A percentile compares a stretch with the other conserved stretches of the same genome.
These are phyloP conservation scores for Atrichornis clamosus DNA, from an alignment of 2,113 vertebrate species.

Conservation along the genomic window DNA sequence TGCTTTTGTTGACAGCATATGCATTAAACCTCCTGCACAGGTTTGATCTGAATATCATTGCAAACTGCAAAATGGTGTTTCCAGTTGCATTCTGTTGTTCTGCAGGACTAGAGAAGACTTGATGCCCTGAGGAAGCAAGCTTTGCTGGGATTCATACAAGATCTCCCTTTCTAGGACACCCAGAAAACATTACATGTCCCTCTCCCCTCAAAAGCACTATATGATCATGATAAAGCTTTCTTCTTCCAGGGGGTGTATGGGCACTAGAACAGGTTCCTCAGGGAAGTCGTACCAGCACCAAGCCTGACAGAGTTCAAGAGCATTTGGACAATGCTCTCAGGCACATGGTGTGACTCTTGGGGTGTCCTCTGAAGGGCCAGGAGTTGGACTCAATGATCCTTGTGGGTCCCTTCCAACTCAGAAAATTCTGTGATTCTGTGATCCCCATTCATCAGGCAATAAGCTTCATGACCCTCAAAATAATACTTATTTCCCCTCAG, in stretches of 20 bases:
- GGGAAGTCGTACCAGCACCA: not conserved
- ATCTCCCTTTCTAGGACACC: not conserved
- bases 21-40: not conserved
- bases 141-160: not conserved
- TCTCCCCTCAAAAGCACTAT: not conserved
- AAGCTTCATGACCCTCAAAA: not conserved
- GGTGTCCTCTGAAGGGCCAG: not conserved
- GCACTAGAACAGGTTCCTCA: not conserved
- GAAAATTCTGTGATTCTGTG: not conserved
- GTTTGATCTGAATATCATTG: not conserved
- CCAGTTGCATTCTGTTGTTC: not conserved
- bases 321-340: no score
- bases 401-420: not conserved
- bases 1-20: not conserved
- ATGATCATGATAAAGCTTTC: not conserved
- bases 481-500: not conserved
- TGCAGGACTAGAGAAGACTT: not conserved
- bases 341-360: not conserved
- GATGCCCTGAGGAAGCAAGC: not conserved
- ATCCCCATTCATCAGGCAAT: not conserved
- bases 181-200: not conserved
- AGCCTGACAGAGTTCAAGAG: not conserved
- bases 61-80: not conserved
- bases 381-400: fast-evolving
- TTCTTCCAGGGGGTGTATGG: not conserved